Percentiles rank a stretch among this genome's conserved stretches.
These are phyloP conservation scores for Oopsacas minuta DNA, from an alignment of 37 sponge, comb jelly and placozoan species.

Conservation along the genomic window DNA sequence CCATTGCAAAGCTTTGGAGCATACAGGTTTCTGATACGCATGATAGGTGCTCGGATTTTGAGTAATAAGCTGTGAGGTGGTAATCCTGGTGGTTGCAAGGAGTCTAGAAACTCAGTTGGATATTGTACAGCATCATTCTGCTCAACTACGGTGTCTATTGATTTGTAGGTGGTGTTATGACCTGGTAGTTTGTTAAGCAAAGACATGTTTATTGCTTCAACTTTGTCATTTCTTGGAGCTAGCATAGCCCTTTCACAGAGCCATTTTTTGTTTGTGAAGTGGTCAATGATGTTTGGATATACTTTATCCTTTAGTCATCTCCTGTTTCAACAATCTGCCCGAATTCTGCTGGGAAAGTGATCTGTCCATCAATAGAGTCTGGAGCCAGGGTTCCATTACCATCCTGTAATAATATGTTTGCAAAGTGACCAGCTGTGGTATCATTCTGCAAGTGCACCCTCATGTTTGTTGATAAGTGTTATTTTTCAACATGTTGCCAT, in stretches of 20 bases:
- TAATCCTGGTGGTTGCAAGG: conserved; percentile 26
- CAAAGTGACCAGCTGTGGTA: conserved; percentile 9
- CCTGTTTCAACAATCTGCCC: not conserved
- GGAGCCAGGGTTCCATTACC: not conserved
- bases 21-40: not conserved
- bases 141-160: not conserved
- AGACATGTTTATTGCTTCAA: not conserved
- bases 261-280: not conserved
- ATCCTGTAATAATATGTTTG: not conserved
- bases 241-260: not conserved
- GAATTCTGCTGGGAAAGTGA: not conserved
- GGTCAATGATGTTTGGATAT: not conserved
- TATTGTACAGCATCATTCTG: not conserved
- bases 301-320: not conserved
- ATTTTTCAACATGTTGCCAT: not conserved
- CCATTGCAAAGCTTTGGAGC: not conserved
- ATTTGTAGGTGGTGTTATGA: not conserved
- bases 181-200: not conserved
- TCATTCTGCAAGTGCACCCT: conserved; percentile 15
- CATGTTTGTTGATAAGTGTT: conserved; percentile 8
- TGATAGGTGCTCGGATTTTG: not conserved
- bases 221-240: not conserved
- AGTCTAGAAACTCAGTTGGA: conserved; percentile 22
- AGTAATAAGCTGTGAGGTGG: conserved; percentile 21
- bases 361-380: not conserved